Conservation (phyloP, 2,797 vertebrate species). For the Kryptopterus vitreolus region DNA sequence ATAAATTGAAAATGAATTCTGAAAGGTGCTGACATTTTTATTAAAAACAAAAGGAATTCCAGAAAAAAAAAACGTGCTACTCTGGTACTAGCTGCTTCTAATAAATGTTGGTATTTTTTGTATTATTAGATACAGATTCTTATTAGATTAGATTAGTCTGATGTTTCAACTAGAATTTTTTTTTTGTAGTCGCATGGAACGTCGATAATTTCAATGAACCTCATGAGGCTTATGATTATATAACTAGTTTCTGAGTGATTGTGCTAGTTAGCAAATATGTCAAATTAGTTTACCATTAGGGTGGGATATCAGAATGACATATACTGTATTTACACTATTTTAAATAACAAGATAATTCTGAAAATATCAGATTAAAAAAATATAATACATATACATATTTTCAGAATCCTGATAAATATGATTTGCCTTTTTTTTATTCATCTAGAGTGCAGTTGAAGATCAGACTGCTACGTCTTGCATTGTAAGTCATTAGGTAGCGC, state of each 20-base stretch:
- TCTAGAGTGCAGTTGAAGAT: conserved; percentile 31
- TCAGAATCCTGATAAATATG: neutral
- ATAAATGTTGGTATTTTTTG: neutral
- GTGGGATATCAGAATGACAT: neutral
- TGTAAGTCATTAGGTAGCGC: conserved; percentile 51
- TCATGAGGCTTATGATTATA: neutral
- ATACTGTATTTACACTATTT: neutral
- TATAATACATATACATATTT: neutral
- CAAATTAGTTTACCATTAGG: neutral
- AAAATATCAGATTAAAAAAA: too few species aligned
- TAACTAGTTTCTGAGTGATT: neutral
- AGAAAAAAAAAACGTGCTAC: too few species aligned
- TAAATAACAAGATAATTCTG: too few species aligned
- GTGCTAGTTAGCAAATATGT: neutral
- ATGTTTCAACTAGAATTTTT: neutral
- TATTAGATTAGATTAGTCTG: too few species aligned
- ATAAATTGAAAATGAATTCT: neutral
- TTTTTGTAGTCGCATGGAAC: neutral
- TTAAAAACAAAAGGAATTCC: too few species aligned
- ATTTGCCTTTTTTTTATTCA: neutral
- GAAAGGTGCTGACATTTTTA: too few species aligned
- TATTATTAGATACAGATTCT: neutral
- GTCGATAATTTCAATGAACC: neutral
- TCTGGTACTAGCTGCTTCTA: neutral
- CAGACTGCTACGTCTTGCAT: conserved; percentile 37